Evolutionary conservation across 2,113 vertebrate genomes (phyloP).

Genomic region (Benitochromis conjunctus): DNA sequence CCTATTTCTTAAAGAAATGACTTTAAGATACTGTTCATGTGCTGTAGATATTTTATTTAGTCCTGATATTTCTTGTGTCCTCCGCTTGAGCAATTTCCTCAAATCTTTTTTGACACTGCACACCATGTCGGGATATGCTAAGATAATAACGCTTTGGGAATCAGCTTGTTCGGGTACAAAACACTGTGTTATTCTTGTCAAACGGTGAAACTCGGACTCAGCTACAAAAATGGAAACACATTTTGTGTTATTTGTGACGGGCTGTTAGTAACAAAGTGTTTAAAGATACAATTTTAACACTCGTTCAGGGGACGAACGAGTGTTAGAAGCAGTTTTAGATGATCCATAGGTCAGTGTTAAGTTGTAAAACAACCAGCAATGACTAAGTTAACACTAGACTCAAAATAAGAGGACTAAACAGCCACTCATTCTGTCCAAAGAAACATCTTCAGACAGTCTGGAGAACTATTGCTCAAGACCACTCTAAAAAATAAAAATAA

Average conservation of each 20-base stretch:
- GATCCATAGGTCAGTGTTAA: background rate
- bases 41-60: background rate
- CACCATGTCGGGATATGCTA: background rate
- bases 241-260: background rate
- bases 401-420: background rate
- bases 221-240: background rate
- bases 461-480: background rate
- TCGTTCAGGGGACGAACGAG: background rate
- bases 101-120: background rate
- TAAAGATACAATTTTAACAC: too few species aligned
- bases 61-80: background rate
- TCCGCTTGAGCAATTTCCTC: background rate
- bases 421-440: background rate
- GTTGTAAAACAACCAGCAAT: background rate
- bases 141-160: accelerated
- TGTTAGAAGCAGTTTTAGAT: background rate
- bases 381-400: background rate
- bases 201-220: background rate
- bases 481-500: background rate
- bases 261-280: background rate
- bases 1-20: background rate
- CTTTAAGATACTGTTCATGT: background rate
- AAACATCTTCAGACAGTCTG: background rate
- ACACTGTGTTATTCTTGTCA: background rate
- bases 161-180: background rate